Evolutionary conservation across 1,140 invertebrate species (phyloP).

Genomic region (Pseudachorutes palmiensis): DNA sequence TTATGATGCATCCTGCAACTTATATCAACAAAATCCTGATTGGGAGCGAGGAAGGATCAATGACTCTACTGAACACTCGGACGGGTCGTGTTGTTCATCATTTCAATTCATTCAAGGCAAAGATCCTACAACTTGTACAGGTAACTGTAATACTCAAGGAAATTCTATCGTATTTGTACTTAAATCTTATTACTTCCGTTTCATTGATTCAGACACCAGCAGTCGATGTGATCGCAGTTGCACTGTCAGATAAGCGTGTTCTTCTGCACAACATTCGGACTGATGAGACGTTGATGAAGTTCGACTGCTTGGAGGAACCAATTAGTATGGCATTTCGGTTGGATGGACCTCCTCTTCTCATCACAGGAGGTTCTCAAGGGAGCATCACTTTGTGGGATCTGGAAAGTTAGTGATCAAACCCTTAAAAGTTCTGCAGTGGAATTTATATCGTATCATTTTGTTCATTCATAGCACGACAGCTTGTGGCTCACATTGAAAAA

Average conservation of each 20-base stretch:
- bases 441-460: neutral
- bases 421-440: neutral
- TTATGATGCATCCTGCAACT: conserved; percentile 77
- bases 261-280: conserved; percentile 79
- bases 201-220: conserved; percentile 60
- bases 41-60: conserved; percentile 73
- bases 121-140: conserved; percentile 60
- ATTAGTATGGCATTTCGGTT: conserved; percentile 81
- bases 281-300: conserved; percentile 75
- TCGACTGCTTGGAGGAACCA: conserved; percentile 86
- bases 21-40: conserved; percentile 93
- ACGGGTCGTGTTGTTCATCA: conserved; percentile 65
- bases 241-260: conserved; percentile 71
- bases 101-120: conserved; percentile 66
- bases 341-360: conserved; percentile 77
- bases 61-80: conserved; percentile 88
- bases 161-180: too few species aligned
- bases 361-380: conserved; percentile 65
- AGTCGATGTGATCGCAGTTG: conserved; percentile 79
- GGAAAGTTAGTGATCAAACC: conserved; percentile 47
- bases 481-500: conserved; percentile 40
- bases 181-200: neutral
- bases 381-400: conserved; percentile 92
- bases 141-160: too few species aligned
- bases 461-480: conserved; percentile 50